Evolutionary conservation across 1,140 invertebrate species (phyloP).

Genomic region (Drosophila ironensis): DNA sequence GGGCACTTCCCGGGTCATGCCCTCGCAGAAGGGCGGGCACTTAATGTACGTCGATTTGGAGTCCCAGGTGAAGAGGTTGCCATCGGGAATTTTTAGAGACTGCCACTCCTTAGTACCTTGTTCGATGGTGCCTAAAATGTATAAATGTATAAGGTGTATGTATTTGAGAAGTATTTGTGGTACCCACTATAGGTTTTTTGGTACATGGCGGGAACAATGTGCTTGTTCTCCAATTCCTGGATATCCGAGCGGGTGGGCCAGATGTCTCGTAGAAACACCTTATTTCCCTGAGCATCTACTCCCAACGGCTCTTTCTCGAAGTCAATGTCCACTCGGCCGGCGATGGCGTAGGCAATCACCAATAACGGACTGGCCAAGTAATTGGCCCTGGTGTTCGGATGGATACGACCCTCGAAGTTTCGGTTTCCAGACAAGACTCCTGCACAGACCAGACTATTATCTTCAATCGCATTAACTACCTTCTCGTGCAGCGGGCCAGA

Average conservation of each 20-base stretch:
- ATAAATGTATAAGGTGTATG: background rate
- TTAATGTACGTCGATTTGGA: slow-evolving; percentile 96
- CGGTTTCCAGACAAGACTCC: slow-evolving; percentile 98
- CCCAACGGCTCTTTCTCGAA: slow-evolving; percentile 95
- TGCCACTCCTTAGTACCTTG: slow-evolving; percentile 94
- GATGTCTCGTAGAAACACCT: slow-evolving; percentile 94
- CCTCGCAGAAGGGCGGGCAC: slow-evolving; percentile 97
- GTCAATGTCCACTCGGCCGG: slow-evolving; percentile 96
- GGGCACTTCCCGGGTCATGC: slow-evolving; percentile 88
- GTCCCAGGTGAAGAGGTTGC: slow-evolving; percentile 96
- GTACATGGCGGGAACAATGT: slow-evolving; percentile 99
- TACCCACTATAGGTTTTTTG: slow-evolving; percentile 88
- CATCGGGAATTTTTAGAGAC: slow-evolving; percentile 89
- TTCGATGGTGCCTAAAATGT: slow-evolving; percentile 87
- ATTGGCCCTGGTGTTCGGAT: slow-evolving; percentile 97
- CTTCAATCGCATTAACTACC: slow-evolving; percentile 96
- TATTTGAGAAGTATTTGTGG: no score
- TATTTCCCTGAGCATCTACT: slow-evolving; percentile 86
- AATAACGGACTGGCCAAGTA: slow-evolving; percentile 97
- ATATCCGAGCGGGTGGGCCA: slow-evolving; percentile 97
- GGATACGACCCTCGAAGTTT: slow-evolving; percentile 98
- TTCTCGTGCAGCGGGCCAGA: slow-evolving; percentile 95
- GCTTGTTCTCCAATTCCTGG: slow-evolving; percentile 93
- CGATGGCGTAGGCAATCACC: slow-evolving; percentile 98
- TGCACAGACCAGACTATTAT: slow-evolving; percentile 96